Evolutionary conservation across 2,888 invertebrate species (phyloP).

Genomic region (Leptopilina syphax): DNA sequence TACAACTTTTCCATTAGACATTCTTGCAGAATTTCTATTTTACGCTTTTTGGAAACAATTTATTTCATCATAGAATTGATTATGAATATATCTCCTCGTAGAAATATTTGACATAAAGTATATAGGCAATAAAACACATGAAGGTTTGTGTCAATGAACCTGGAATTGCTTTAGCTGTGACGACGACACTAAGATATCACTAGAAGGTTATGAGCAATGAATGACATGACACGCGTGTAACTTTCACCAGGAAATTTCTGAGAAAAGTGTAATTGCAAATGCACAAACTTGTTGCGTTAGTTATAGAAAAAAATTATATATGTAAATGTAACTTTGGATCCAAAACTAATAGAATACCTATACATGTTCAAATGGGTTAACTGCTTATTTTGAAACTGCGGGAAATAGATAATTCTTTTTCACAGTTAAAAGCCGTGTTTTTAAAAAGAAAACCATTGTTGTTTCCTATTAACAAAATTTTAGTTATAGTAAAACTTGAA

Average conservation of each 20-base stretch:
- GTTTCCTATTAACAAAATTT: no score
- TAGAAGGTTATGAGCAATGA: slow-evolving; percentile 26
- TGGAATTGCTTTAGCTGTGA: neutral
- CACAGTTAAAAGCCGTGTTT: neutral
- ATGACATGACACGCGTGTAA: slow-evolving; percentile 29
- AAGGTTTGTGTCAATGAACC: slow-evolving; percentile 17
- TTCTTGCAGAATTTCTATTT: neutral
- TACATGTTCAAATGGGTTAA: neutral
- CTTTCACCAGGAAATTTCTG: slow-evolving; percentile 54
- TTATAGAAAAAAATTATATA: neutral
- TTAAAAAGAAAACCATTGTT: neutral
- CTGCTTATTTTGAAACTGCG: neutral
- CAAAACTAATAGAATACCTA: no score
- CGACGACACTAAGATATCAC: slow-evolving; percentile 19
- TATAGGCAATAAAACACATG: neutral
- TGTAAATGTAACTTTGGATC: neutral
- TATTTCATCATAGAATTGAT: neutral
- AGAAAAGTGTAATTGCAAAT: slow-evolving; percentile 36
- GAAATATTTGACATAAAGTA: neutral
- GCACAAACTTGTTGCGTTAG: neutral
- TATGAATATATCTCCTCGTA: neutral
- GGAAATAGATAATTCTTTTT: slow-evolving; percentile 18
- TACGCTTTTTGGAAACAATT: neutral
- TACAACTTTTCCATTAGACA: neutral
- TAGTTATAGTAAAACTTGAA: no score